Evolutionary conservation across 2,797 vertebrate species (phyloP).

Genomic region (Tenualosa thibaudeaui): DNA sequence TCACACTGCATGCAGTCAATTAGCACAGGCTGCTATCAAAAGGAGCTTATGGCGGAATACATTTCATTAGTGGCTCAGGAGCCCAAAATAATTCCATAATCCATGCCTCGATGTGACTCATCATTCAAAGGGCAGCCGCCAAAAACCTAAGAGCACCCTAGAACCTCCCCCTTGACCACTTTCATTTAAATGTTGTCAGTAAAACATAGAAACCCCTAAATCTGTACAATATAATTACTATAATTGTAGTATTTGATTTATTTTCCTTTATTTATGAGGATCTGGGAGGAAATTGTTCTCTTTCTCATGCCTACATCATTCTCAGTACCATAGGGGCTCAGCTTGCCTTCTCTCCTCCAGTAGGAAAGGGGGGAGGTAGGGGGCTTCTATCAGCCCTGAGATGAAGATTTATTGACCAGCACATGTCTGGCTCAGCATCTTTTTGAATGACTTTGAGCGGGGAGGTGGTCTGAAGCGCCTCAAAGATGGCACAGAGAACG

Average conservation of each 20-base stretch:
- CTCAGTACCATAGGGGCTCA: background rate
- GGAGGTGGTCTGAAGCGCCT: background rate
- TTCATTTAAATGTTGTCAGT: background rate
- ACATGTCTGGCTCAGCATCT: background rate
- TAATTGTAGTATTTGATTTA: background rate
- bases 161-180: background rate
- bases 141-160: background rate
- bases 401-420: background rate
- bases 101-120: background rate
- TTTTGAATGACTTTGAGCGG: background rate
- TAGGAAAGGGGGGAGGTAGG: background rate
- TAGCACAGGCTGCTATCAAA: background rate
- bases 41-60: background rate
- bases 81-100: background rate
- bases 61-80: background rate
- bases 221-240: background rate
- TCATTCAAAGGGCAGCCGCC: background rate
- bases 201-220: background rate
- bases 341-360: background rate
- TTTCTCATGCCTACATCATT: background rate
- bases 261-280: background rate
- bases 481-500: background rate
- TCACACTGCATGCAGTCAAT: background rate
- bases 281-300: background rate
- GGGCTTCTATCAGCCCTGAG: background rate